Base-by-base conservation (phyloP, 2,797 vertebrate species). In the Selene dorsalis region DNA sequence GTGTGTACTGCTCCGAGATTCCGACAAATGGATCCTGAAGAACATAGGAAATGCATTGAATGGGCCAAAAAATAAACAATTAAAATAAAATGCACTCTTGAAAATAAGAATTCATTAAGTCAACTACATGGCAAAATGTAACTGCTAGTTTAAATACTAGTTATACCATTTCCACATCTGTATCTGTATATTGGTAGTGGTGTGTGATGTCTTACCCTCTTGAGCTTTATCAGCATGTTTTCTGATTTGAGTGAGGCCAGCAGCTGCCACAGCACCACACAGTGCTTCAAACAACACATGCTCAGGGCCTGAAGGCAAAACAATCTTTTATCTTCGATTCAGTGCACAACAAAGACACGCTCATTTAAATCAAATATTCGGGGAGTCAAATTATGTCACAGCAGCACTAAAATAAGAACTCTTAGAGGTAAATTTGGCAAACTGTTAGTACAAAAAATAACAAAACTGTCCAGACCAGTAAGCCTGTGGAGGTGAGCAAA, bases 161-260 rank as follows among this genome's bases (percentile, higher is more conserved):
- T 28, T 41, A 41, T 14, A 20, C 4, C 0, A 58, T 57, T 43
- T 67, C 16, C 35, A 48, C 17, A 14, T 30, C 18, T 65, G 18
- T 45, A 47, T 58, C 32, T 57, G 47, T 64, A 2, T 20, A 41
- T 26, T 43, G 6, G 22, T 8, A 53, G 16, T 17, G 2, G 1
- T 57, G n/a, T 38, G 24, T 12, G 41, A 71, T 30, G 50, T 66
- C 92, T 87, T 91, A 99, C 98, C 93, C 93, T 96, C 55, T 91
- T 96, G 39, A 98, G 95, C 1, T 90, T 94, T 41, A 41, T 12
- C 69, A 99, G 93, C 91, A 96, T 95, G 69, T 95, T 96, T 89
- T 98, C 97, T 0, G 97, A 99, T 88, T 97, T 99, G 73, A 92
- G 94, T 6, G 96, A 94, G 3, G 94, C 93, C 35, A 99, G 95